Base-by-base conservation (phyloP, 2,113 vertebrate genomes). In the Bombycilla garrulus region DNA sequence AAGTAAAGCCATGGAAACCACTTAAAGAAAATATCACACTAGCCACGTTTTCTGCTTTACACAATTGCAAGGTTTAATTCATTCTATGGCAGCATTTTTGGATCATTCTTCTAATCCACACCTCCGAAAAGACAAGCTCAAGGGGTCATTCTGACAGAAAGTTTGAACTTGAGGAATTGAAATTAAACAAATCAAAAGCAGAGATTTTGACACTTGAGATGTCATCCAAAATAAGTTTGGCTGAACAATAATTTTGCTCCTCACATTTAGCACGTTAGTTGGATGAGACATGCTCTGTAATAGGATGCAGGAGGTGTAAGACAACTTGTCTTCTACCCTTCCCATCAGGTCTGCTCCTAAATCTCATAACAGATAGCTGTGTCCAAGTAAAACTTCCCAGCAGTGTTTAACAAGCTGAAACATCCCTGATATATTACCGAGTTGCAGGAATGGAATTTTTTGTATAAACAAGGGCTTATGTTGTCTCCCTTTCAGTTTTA, bases 381-480 rank as follows among this genome's bases (percentile, higher is more conserved):
- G 73, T 76, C 70, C 84, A 80, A 77, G 36, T 65, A 73, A 86
- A 88, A 36, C 29, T 91, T 85, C 35, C 53, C 40, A 80, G 29
- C 60, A 36, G 21, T 33, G 64, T 74, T 62, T 74, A 66, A 84
- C 33, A 78, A 88, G 62, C 16, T 62, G 42, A 61, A 88, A 83
- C 1, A 0, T 51, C 33, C 60, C 56, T 86, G 77, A 70, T 84
- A 15, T 4, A 57, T 77, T 86, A 53, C 10, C 1, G 10, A 53
- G 22, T 74, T 91, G 40, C 19, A 56, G 44, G 69, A 90, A 67
- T 71, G 60, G 56, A 81, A 81, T 94, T 91, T 95, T 95, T 84
- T 84, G 26, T 60, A n/a, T 81, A 84, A 94, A 40, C 70, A 87
- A 44, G n/a, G 33, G 11, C 19, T 60, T 86, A 74, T 19, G 50